Evolutionary conservation across 2,797 vertebrate species (phyloP), one percentile per base, ranked within the genome.

Genomic region (Acanthopagrus latus): DNA sequence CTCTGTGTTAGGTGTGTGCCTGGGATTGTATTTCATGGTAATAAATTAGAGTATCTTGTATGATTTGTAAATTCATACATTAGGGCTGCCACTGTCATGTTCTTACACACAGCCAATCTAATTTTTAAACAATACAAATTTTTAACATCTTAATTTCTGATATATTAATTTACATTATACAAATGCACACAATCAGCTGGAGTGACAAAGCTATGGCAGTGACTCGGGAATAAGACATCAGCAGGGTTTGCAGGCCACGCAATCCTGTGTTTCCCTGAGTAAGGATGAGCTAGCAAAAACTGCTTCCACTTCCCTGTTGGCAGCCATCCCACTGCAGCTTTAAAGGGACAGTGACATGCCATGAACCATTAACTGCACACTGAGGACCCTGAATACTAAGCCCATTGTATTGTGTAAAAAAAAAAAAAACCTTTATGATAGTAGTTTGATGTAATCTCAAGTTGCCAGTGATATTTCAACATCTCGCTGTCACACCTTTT

Each of bases 251-350:
- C 18, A 3, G 0, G 1, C 23, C 6, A 2, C 23, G 13, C n/a
- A 21, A 1, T 25, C 11, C 16, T 52, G 27, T 56, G 46, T 90
- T 88, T 86, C 68, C 68, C 91, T 84, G 80, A 89, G 88, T 93
- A 89, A 95, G 89, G 78, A 94, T 95, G 93, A 95, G 90, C 84
- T 64, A 13, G 92, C 92, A 94, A 72, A 93, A 88, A 85, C 70
- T 50, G 21, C 17, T 23, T 3, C 5, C 60, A 56, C 80, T 92
- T 94, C 93, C 93, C 63, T 71, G 52, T 91, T 92, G 92, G 87
- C 87, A 76, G 77, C 12, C 29, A 13, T 38, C 85, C 92, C 81
- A 16, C 74, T 64, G 21, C 17, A 44, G 18, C 11, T 57, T 87
- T 94, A 95, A 95, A 94, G 93, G 29, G 10, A 83, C 89, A 92